Conservation (phyloP, 2,113 vertebrate genomes). For the Talpa occidentalis region DNA sequence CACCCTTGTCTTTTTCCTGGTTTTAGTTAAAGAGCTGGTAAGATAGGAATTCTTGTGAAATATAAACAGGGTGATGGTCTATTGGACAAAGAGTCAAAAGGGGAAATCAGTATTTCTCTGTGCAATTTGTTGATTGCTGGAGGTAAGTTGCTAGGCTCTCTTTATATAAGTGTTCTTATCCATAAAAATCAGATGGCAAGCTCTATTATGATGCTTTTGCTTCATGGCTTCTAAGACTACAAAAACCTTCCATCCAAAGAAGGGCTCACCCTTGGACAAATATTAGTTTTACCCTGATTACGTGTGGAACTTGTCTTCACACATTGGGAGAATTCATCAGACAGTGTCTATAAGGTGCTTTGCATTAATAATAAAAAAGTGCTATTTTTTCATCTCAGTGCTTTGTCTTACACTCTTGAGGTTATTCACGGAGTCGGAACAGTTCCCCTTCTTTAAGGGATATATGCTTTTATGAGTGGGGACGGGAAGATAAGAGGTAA, state of each 20-base stretch:
- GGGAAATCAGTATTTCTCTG: background rate
- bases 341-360: background rate
- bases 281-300: background rate
- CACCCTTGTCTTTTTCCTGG: background rate
- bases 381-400: background rate
- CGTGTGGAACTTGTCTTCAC: background rate
- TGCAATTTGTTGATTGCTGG: background rate
- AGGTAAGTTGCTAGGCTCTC: background rate
- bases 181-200: background rate
- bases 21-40: background rate
- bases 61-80: background rate
- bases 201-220: background rate
- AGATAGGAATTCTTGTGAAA: background rate
- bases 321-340: background rate
- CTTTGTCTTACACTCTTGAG: conserved; percentile 8
- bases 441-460: background rate
- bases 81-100: background rate
- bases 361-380: background rate
- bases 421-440: background rate
- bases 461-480: background rate
- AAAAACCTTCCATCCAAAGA: background rate
- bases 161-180: background rate
- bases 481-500: background rate
- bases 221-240: background rate
- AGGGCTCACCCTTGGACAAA: background rate